A percentile compares a stretch with the other conserved stretches of the same genome.
These are phyloP conservation scores for Bufotes viridis DNA, from an alignment of 2,797 vertebrate species.

Conservation along the genomic window DNA sequence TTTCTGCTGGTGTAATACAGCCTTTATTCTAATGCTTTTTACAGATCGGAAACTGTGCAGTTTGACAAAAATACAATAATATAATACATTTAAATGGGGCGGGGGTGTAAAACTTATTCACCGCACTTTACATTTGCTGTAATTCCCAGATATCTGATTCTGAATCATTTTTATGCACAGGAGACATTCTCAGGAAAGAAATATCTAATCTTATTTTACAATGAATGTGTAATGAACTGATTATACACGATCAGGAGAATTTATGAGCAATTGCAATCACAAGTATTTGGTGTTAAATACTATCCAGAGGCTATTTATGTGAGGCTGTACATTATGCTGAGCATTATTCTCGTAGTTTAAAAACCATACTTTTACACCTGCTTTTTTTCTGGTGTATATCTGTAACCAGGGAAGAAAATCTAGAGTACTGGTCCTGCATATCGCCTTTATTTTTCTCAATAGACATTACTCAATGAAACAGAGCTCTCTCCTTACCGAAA, in stretches of 20 bases:
- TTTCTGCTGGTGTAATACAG: no score
- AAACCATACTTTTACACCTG: conserved; percentile 9
- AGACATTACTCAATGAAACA: background rate
- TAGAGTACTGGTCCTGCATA: background rate
- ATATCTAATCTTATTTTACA: conserved; percentile 19
- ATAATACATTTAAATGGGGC: background rate
- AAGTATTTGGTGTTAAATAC: conserved; percentile 7
- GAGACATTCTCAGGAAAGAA: conserved; percentile 1
- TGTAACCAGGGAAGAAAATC: background rate
- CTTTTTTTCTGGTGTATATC: background rate
- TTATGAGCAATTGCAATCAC: conserved; percentile 21
- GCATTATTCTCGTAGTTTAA: background rate
- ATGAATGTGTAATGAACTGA: conserved; percentile 28
- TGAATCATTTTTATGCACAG: conserved; percentile 20
- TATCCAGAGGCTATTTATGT: conserved; percentile 2
- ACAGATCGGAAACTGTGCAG: no score
- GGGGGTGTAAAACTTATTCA: background rate
- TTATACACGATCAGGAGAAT: conserved; percentile 14
- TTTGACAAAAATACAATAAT: background rate
- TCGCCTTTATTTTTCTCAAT: background rate
- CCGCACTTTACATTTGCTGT: background rate
- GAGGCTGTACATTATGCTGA: background rate
- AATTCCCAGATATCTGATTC: conserved; percentile 8
- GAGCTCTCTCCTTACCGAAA: background rate
- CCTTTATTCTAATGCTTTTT: no score